phyloP scores from a whole-genome alignment of 2,888 invertebrate genomes.

The Gandaritis pyraliata region DNA sequence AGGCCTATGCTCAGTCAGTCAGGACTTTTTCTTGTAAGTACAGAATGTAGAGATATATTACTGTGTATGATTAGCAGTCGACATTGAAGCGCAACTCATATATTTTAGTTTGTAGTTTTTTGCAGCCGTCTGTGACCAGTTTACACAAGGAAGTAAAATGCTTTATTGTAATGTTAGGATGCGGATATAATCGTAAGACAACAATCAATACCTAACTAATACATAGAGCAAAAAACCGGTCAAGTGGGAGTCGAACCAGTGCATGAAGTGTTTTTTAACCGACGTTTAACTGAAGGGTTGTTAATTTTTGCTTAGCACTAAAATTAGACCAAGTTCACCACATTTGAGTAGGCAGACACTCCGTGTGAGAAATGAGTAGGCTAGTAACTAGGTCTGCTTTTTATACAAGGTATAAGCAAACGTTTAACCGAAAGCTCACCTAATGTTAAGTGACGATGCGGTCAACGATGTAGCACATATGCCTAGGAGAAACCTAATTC shows the following conservation, averaged over 20 bases:
- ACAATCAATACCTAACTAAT: slow-evolving; percentile 26
- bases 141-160: slow-evolving; percentile 29
- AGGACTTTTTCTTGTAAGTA: background rate
- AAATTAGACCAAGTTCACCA: no score
- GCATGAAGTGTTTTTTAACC: background rate
- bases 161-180: slow-evolving; percentile 29
- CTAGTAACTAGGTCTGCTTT: no score
- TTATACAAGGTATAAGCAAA: no score
- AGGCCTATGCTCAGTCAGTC: background rate
- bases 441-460: no score
- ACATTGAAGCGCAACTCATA: slow-evolving; percentile 23
- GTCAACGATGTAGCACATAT: no score
- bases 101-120: slow-evolving; percentile 22
- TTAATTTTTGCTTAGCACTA: no score
- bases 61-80: slow-evolving; percentile 30
- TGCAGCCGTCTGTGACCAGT: slow-evolving; percentile 18
- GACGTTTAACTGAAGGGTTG: no score
- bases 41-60: background rate
- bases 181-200: slow-evolving; percentile 24
- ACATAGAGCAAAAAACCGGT: slow-evolving; percentile 11
- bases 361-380: no score
- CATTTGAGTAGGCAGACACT: no score
- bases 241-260: background rate
- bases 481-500: no score
- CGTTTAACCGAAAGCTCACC: no score